Conservation (phyloP, 2,797 vertebrate species). For the Sebastes taczanowskii region DNA sequence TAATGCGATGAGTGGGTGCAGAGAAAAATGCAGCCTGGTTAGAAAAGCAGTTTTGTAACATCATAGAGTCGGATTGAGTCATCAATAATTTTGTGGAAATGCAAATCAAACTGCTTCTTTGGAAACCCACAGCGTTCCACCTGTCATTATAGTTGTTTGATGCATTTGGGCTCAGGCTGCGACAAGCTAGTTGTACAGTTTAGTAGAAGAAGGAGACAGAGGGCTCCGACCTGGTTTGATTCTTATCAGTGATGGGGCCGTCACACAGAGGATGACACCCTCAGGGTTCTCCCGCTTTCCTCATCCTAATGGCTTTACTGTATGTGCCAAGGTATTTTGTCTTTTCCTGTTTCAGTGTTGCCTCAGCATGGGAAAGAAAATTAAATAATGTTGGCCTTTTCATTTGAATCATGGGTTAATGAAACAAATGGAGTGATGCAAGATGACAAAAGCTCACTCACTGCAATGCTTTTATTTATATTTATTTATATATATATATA, state of each 20-base stretch:
- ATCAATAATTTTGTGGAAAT: neutral
- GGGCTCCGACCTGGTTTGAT: slow-evolving; percentile 19
- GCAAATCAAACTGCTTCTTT: neutral
- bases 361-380: neutral
- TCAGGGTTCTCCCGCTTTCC: neutral
- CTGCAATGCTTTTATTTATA: neutral
- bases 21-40: neutral
- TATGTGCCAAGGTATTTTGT: neutral
- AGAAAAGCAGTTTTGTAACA: neutral
- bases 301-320: neutral
- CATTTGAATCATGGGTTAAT: neutral
- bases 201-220: neutral
- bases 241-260: slow-evolving; percentile 2
- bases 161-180: neutral
- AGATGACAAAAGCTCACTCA: neutral
- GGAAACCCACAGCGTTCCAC: neutral
- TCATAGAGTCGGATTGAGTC: neutral
- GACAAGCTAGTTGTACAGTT: neutral
- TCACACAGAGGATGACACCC: neutral
- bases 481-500: neutral
- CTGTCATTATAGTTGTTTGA: neutral
- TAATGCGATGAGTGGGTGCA: neutral
- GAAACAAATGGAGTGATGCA: neutral
- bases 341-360: neutral
- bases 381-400: neutral